Evolutionary conservation across 2,113 vertebrate species (phyloP).

Genomic region (Rhinolophus sinicus): DNA sequence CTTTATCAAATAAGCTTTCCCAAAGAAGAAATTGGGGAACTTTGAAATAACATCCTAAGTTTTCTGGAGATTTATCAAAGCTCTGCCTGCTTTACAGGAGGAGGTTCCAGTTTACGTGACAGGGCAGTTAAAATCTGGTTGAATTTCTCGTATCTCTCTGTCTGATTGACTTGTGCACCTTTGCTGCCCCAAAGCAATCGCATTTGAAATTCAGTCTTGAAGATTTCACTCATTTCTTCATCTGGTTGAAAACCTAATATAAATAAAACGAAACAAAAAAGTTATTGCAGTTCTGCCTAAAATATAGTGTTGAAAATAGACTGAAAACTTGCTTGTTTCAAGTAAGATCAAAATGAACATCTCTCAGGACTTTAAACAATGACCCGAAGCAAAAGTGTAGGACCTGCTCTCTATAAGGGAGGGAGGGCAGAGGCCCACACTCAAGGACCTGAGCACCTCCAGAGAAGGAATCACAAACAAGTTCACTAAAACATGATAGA

Average conservation of each 20-base stretch:
- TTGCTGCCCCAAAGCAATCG: conserved; percentile 97
- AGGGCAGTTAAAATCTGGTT: conserved; percentile 96
- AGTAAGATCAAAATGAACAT: conserved; percentile 36
- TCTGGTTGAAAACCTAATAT: conserved; percentile 91
- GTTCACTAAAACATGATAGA: background rate
- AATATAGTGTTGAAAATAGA: background rate
- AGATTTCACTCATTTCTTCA: conserved; percentile 94
- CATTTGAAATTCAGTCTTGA: conserved; percentile 98
- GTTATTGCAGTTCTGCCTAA: background rate
- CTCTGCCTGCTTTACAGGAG: conserved; percentile 87
- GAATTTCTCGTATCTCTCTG: conserved; percentile 95
- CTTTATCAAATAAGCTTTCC: conserved; percentile 51
- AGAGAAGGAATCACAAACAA: background rate
- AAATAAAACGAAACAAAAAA: conserved; percentile 59
- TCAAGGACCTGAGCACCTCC: background rate
- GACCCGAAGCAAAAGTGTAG: background rate
- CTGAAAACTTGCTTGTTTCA: background rate
- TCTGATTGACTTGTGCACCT: conserved; percentile 94
- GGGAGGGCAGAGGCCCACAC: background rate
- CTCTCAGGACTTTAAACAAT: conserved; percentile 1
- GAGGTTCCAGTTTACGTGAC: conserved; percentile 95
- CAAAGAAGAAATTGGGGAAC: conserved; percentile 18
- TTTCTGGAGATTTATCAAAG: conserved; percentile 82
- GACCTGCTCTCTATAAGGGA: background rate
- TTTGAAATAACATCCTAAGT: background rate